Evolutionary conservation across 2,113 vertebrate genomes (phyloP).

Genomic region (Peromyscus maniculatus): DNA sequence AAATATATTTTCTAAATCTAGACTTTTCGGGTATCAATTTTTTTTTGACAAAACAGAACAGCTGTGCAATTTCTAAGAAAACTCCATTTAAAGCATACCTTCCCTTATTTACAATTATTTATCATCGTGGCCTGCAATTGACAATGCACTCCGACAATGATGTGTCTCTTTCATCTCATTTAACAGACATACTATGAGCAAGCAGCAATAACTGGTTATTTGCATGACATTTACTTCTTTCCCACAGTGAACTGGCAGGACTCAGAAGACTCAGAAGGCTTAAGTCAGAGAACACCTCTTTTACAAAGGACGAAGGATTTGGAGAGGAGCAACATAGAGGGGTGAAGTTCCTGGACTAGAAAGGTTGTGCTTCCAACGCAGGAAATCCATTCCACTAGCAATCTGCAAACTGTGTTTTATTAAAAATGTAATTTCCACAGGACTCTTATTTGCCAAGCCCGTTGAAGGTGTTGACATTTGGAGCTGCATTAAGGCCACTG

Average conservation of each 20-base stretch:
- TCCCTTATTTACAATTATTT: not conserved
- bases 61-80: not conserved
- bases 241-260: slow-evolving; percentile 68
- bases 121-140: slow-evolving; percentile 20
- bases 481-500: slow-evolving; percentile 28
- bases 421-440: slow-evolving; percentile 68
- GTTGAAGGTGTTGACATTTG: slow-evolving; percentile 63
- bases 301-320: slow-evolving; percentile 66
- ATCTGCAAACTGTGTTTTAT: slow-evolving; percentile 73
- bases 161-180: slow-evolving; percentile 82
- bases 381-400: slow-evolving; percentile 66
- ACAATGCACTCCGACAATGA: slow-evolving; percentile 68
- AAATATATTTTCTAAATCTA: slow-evolving; percentile 19
- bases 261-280: slow-evolving; percentile 62
- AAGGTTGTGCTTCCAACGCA: not conserved
- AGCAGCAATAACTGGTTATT: slow-evolving; percentile 76
- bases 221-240: slow-evolving; percentile 79
- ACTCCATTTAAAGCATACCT: slow-evolving; percentile 8
- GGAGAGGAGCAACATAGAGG: not conserved
- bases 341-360: not conserved
- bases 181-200: slow-evolving; percentile 71
- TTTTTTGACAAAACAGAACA: slow-evolving; percentile 26
- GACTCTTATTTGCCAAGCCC: slow-evolving; percentile 59
- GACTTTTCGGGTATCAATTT: not conserved
- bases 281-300: slow-evolving; percentile 70